Percentiles rank a stretch among this genome's conserved stretches.
These are phyloP conservation scores for Ammospiza caudacuta DNA, from an alignment of 2,113 vertebrate species.

Conservation along the genomic window DNA sequence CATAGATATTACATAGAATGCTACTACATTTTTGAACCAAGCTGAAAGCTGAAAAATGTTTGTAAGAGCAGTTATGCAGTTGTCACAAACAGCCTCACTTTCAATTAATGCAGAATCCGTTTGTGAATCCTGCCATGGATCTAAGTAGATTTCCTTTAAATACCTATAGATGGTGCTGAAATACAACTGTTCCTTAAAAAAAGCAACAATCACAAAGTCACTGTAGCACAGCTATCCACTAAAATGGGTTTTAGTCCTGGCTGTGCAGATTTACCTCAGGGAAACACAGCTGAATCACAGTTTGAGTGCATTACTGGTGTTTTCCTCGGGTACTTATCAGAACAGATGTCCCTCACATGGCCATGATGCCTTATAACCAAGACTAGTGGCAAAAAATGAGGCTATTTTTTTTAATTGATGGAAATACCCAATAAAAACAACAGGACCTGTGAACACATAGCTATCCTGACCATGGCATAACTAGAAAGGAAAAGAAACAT, in stretches of 20 bases:
- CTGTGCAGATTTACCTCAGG: background rate
- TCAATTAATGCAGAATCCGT: background rate
- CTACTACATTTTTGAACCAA: background rate
- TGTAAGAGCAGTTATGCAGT: background rate
- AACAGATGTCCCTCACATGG: background rate
- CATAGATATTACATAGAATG: no score
- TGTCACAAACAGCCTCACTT: background rate
- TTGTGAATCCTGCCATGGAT: background rate
- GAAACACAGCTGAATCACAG: background rate
- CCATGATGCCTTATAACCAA: background rate
- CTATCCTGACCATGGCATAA: background rate
- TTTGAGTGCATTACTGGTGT: background rate
- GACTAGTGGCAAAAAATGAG: background rate
- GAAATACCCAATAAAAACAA: background rate
- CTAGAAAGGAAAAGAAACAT: background rate
- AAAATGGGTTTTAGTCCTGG: background rate
- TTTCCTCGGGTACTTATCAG: background rate
- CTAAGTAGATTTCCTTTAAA: background rate
- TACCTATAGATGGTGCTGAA: conserved; percentile 52
- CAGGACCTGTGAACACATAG: background rate
- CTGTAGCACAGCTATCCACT: background rate
- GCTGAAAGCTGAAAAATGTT: background rate
- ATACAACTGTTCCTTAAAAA: background rate
- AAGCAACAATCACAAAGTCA: background rate
- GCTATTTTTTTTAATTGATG: background rate